A percentile compares a stretch with the other conserved stretches of the same genome.
These are phyloP conservation scores for Procapra przewalskii DNA, from an alignment of 2,113 vertebrate genomes.

Conservation along the genomic window DNA sequence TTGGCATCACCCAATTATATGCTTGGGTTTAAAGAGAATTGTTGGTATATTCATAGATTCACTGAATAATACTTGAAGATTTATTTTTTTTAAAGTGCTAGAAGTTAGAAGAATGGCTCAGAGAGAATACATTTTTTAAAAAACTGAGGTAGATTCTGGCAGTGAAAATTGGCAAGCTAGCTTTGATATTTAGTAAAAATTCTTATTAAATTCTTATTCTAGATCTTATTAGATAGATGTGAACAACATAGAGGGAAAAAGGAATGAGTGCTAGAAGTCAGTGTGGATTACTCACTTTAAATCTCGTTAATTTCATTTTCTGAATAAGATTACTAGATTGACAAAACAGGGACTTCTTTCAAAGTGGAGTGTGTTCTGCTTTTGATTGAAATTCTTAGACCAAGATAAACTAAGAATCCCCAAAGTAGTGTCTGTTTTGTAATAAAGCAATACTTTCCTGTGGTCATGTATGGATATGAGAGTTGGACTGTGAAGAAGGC, in stretches of 20 bases:
- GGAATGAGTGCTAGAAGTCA: not conserved
- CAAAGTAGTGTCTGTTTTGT: not conserved
- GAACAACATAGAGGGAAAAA: not conserved
- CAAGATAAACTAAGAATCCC: not conserved
- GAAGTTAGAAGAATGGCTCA: not conserved
- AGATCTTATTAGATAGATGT: not conserved
- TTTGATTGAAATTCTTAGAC: not conserved
- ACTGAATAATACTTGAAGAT: not conserved
- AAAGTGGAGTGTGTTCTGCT: not conserved
- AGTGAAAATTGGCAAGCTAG: not conserved
- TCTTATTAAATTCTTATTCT: not conserved
- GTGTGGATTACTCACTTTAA: not conserved
- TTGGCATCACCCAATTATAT: not conserved
- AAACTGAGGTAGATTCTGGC: not conserved
- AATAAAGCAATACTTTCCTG: not conserved
- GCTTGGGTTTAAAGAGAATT: not conserved
- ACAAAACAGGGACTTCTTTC: not conserved
- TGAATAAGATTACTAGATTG: not conserved
- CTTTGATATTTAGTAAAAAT: not conserved
- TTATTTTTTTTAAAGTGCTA: not conserved
- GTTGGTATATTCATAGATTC: not conserved
- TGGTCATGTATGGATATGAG: no score
- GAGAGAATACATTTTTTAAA: not conserved
- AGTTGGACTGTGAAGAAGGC: no score
- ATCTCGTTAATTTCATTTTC: not conserved